Percentiles rank a stretch among this genome's conserved stretches.
phyloP scores from a whole-genome alignment of 2,797 vertebrate genomes.

The Pteronotus mesoamericanus region DNA sequence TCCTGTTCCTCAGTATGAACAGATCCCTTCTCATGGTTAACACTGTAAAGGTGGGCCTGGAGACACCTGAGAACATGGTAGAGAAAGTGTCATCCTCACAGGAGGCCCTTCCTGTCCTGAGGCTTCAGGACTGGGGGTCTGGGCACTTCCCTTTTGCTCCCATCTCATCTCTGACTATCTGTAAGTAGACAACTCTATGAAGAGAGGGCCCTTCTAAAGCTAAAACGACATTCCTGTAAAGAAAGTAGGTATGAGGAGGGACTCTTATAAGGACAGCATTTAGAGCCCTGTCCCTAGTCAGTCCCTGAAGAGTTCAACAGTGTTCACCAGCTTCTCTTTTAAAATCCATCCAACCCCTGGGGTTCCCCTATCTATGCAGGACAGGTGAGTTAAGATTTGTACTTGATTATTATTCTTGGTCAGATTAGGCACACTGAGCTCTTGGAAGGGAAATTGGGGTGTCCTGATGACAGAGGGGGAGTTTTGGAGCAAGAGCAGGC shows the following conservation, averaged over 20 bases:
- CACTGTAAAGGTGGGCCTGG: background rate
- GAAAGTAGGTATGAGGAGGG: background rate
- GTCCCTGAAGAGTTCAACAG: background rate
- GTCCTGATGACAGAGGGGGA: background rate
- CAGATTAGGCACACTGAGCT: background rate
- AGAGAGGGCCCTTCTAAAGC: background rate
- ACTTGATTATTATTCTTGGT: background rate
- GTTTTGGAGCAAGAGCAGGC: background rate
- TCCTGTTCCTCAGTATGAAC: background rate
- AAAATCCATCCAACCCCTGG: background rate
- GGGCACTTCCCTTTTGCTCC: background rate
- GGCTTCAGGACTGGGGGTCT: background rate
- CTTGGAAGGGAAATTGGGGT: background rate
- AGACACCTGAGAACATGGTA: background rate
- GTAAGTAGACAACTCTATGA: background rate
- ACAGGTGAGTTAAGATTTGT: background rate
- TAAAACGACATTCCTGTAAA: background rate
- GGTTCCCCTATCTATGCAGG: background rate
- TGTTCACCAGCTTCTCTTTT: background rate
- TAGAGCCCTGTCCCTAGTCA: background rate
- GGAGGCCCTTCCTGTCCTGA: background rate
- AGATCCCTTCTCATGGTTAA: background rate
- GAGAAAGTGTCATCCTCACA: background rate
- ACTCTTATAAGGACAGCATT: background rate
- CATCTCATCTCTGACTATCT: background rate